Evolutionary conservation across 2,888 invertebrate species (phyloP).

Genomic region (Heterodera filipjevi): DNA sequence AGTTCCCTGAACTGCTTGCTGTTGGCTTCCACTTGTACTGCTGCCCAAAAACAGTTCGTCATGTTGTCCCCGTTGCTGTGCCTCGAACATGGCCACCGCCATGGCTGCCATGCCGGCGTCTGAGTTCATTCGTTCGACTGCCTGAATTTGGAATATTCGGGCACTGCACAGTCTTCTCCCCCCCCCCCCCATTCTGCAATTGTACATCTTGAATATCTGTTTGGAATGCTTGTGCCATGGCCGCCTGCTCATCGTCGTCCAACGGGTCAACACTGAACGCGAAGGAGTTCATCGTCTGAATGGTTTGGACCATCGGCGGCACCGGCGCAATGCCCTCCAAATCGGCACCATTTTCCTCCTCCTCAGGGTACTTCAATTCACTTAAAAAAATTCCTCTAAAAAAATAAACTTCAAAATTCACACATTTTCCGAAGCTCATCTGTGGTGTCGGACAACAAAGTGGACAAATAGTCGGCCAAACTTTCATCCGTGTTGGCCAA

Average conservation of each 20-base stretch:
- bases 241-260: slow-evolving; percentile 45
- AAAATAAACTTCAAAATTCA: slow-evolving; percentile 6
- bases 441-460: slow-evolving; percentile 38
- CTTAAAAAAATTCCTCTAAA: slow-evolving; percentile 11
- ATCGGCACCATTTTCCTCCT: slow-evolving; percentile 17
- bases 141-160: slow-evolving; percentile 20
- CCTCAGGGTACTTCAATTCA: slow-evolving; percentile 20
- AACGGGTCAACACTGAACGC: slow-evolving; percentile 30
- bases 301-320: slow-evolving; percentile 16
- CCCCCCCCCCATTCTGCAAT: no score
- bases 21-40: neutral
- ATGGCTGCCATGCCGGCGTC: slow-evolving; percentile 29
- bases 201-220: slow-evolving; percentile 34
- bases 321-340: slow-evolving; percentile 19
- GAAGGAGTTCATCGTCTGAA: slow-evolving; percentile 26
- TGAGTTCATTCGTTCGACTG: slow-evolving; percentile 21
- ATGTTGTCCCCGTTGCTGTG: slow-evolving; percentile 10
- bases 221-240: slow-evolving; percentile 32
- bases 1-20: neutral
- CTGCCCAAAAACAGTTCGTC: neutral
- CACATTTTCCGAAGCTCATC: slow-evolving; percentile 52
- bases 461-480: slow-evolving; percentile 41
- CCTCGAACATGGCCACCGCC: slow-evolving; percentile 22
- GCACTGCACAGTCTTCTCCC: neutral
- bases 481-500: slow-evolving; percentile 38